phyloP scores from a whole-genome alignment of 2,113 vertebrate genomes.

The Phylloscopus trochiloides region DNA sequence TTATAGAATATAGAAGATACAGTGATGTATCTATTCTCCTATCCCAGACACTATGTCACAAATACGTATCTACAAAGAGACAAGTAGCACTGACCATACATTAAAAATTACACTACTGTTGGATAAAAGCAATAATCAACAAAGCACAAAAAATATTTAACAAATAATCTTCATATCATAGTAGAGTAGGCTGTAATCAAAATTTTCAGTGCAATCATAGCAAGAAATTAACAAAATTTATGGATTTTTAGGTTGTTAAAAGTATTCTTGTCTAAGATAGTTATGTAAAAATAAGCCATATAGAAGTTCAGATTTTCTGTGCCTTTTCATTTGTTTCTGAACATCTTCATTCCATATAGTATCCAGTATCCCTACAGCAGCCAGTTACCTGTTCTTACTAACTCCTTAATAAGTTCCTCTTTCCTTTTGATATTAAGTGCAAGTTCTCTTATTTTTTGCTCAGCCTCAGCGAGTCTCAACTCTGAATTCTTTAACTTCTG shows the following conservation, averaged over 20 bases:
- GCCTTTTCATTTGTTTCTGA: not conserved
- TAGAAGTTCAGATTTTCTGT: not conserved
- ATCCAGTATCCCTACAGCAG: not conserved
- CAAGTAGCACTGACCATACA: not conserved
- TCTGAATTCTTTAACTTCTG: slow-evolving; percentile 75
- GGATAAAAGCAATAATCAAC: not conserved
- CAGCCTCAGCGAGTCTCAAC: slow-evolving; percentile 64
- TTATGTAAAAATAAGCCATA: not conserved
- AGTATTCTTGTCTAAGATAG: not conserved
- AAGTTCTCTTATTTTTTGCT: slow-evolving; percentile 84
- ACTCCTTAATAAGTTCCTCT: slow-evolving; percentile 86
- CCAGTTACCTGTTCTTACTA: slow-evolving; percentile 84
- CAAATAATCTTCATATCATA: not conserved
- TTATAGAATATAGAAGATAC: not conserved
- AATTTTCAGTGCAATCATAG: not conserved
- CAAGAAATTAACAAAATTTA: not conserved
- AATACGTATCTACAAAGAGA: not conserved
- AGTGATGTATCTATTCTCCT: not conserved
- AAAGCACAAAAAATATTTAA: not conserved
- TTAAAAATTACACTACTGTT: not conserved
- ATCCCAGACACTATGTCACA: not conserved
- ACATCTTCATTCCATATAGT: not conserved
- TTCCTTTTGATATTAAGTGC: slow-evolving; percentile 85
- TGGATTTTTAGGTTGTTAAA: not conserved
- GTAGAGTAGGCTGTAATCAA: not conserved